These are phyloP conservation scores for Aphaenogaster floridana DNA, from an alignment of 1,140 invertebrate genomes.

Conservation along the genomic window DNA sequence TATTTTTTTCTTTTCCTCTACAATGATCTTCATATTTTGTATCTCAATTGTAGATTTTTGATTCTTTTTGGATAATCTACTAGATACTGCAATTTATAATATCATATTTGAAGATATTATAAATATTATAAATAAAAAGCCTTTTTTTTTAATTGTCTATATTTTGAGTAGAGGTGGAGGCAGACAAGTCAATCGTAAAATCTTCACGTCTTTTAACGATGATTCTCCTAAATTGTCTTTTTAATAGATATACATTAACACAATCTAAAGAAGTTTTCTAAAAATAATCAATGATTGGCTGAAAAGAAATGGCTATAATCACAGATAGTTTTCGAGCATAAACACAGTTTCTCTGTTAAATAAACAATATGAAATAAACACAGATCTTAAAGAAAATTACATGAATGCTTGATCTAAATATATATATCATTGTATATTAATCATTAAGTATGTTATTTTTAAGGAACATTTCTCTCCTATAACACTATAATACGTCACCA, in stretches of 20 bases:
- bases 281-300: background rate
- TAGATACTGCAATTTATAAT: no score
- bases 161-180: no score
- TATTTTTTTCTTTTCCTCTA: background rate
- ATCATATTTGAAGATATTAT: no score
- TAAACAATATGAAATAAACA: background rate
- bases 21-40: background rate
- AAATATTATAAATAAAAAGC: no score
- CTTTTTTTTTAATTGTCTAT: no score
- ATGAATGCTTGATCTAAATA: background rate
- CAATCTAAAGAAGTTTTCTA: background rate
- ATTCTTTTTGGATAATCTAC: no score
- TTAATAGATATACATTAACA: background rate
- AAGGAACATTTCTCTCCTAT: background rate
- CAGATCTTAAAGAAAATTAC: background rate
- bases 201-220: no score
- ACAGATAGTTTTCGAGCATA: background rate
- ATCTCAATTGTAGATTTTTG: background rate
- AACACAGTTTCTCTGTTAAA: background rate
- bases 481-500: background rate
- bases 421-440: conserved; percentile 1
- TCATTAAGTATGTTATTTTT: conserved; percentile 27
- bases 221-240: background rate
- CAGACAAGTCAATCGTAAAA: no score
- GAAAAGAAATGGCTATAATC: background rate